A percentile compares a stretch with the other conserved stretches of the same genome.
These are phyloP conservation scores for Nothura maculosa DNA, from an alignment of 2,797 vertebrate species.

Conservation along the genomic window DNA sequence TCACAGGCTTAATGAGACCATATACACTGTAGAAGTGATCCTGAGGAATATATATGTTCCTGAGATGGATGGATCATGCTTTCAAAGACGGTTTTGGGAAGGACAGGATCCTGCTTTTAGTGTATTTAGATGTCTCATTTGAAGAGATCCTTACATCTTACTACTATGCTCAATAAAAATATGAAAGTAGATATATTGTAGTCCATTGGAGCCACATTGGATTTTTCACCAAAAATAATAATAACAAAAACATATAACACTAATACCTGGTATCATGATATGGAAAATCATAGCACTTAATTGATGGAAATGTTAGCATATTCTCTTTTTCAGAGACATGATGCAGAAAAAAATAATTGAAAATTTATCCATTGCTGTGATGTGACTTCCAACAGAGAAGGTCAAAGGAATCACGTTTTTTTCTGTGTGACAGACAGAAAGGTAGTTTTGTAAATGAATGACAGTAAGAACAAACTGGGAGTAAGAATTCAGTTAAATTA, in stretches of 20 bases:
- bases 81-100: neutral
- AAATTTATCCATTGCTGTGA: neutral
- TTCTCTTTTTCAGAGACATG: neutral
- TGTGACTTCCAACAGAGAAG: slow-evolving; percentile 34
- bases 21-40: slow-evolving; percentile 43
- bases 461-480: neutral
- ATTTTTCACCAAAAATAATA: neutral
- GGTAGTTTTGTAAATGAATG: neutral
- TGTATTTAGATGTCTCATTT: neutral
- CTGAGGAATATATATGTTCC: slow-evolving; percentile 21
- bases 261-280: neutral
- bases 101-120: neutral
- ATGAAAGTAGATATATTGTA: neutral
- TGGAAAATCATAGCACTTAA: neutral
- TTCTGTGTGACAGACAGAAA: neutral
- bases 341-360: neutral
- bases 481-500: neutral
- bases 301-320: neutral
- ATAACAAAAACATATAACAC: neutral
- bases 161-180: neutral
- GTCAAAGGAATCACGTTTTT: slow-evolving; percentile 1
- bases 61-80: neutral
- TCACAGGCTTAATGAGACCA: slow-evolving; percentile 68
- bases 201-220: neutral
- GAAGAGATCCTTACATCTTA: slow-evolving; percentile 5